A percentile compares a stretch with the other conserved stretches of the same genome.
phyloP scores from a whole-genome alignment of 2,113 vertebrate species.

The Lampris megalopsis region DNA sequence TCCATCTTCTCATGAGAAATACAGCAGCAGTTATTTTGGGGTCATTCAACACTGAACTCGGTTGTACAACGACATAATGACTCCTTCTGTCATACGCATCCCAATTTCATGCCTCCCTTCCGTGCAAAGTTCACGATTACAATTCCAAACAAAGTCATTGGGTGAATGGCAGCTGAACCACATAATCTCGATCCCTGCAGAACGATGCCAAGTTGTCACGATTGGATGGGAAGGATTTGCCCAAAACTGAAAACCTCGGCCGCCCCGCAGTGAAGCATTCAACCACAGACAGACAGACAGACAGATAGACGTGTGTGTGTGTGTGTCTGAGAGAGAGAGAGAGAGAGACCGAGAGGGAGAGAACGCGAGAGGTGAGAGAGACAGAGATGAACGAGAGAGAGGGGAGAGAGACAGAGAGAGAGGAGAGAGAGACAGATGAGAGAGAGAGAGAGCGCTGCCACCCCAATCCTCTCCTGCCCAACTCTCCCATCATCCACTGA shows the following conservation, averaged over 20 bases:
- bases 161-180: not conserved
- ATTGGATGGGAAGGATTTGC: not conserved
- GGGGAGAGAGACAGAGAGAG: no score
- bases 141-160: not conserved
- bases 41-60: no score
- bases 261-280: not conserved
- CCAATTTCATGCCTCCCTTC: not conserved
- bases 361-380: no score
- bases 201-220: not conserved
- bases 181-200: not conserved
- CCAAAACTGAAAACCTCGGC: not conserved
- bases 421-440: no score
- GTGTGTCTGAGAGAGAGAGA: no score
- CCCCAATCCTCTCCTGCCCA: not conserved
- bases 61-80: no score
- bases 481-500: conserved; percentile 46
- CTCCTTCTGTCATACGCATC: no score
- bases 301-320: not conserved
- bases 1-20: no score
- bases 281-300: conserved; percentile 17
- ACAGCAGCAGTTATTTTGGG: no score
- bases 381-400: no score
- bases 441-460: no score
- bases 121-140: not conserved
- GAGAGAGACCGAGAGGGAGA: no score